Evolutionary conservation across 2,888 invertebrate species (phyloP).

Genomic region (Labia minor): DNA sequence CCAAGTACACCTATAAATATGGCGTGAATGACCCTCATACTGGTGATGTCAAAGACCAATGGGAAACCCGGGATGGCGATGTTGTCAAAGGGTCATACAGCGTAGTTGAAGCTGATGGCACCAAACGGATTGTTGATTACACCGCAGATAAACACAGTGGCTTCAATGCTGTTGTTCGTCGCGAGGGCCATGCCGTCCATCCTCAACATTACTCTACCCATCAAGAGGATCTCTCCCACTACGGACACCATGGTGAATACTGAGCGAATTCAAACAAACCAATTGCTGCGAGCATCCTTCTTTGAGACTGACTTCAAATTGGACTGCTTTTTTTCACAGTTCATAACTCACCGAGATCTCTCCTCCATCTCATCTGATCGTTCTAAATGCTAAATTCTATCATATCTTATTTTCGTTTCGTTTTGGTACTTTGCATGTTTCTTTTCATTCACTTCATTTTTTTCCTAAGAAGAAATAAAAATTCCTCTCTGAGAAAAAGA

Average conservation of each 20-base stretch:
- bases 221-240: neutral
- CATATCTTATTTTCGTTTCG: neutral
- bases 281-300: neutral
- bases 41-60: slow-evolving; percentile 43
- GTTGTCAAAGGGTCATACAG: slow-evolving; percentile 42
- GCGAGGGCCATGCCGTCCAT: slow-evolving; percentile 30
- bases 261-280: neutral
- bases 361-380: neutral
- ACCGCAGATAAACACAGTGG: slow-evolving; percentile 42
- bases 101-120: slow-evolving; percentile 43
- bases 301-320: neutral
- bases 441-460: neutral
- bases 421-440: neutral
- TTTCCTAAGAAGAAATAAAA: neutral
- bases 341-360: neutral
- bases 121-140: slow-evolving; percentile 42
- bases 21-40: slow-evolving; percentile 41
- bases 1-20: slow-evolving; percentile 40
- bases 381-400: no score
- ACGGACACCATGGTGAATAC: neutral
- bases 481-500: neutral
- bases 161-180: slow-evolving; percentile 43
- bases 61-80: slow-evolving; percentile 42
- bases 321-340: neutral
- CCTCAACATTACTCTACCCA: neutral